phyloP scores from a whole-genome alignment of 37 sponge, comb jelly and placozoan species.

The Halichondria panicea region DNA sequence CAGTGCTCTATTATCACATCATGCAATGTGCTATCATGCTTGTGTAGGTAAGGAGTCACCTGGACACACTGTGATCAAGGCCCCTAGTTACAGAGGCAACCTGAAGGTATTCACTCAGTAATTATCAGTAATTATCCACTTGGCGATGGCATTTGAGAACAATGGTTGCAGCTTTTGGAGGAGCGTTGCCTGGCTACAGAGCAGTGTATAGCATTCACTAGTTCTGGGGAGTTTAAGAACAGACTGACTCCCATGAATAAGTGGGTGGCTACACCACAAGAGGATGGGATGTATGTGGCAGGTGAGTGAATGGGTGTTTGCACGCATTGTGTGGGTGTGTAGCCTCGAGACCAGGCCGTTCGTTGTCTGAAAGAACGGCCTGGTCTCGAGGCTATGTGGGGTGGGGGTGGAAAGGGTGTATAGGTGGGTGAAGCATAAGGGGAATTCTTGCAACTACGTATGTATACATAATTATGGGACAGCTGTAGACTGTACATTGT shows the following conservation, averaged over 20 bases:
- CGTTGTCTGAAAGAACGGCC: too few species aligned
- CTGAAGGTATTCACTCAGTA: slow-evolving; percentile 14
- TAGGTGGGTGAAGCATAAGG: too few species aligned
- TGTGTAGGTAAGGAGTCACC: slow-evolving; percentile 22
- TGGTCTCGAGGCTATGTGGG: too few species aligned
- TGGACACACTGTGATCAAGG: slow-evolving; percentile 28
- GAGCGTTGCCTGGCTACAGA: slow-evolving; percentile 30
- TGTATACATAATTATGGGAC: too few species aligned
- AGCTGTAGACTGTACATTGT: not conserved
- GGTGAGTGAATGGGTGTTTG: slow-evolving; percentile 1
- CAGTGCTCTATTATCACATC: not conserved
- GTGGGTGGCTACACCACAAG: slow-evolving; percentile 10
- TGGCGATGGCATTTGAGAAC: not conserved
- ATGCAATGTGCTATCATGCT: not conserved
- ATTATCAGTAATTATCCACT: too few species aligned
- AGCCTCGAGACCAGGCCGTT: too few species aligned
- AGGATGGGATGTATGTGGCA: slow-evolving; percentile 31
- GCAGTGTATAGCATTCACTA: slow-evolving; percentile 49
- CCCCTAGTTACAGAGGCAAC: slow-evolving; percentile 30
- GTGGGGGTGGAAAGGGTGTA: too few species aligned
- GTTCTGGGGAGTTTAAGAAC: slow-evolving; percentile 26
- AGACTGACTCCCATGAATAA: not conserved
- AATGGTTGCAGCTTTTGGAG: slow-evolving; percentile 3
- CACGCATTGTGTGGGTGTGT: not conserved
- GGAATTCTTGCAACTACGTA: too few species aligned